Percentiles rank a stretch among this genome's conserved stretches.
phyloP scores from a whole-genome alignment of 2,888 invertebrate species.

The Bembecia ichneumoniformis region DNA sequence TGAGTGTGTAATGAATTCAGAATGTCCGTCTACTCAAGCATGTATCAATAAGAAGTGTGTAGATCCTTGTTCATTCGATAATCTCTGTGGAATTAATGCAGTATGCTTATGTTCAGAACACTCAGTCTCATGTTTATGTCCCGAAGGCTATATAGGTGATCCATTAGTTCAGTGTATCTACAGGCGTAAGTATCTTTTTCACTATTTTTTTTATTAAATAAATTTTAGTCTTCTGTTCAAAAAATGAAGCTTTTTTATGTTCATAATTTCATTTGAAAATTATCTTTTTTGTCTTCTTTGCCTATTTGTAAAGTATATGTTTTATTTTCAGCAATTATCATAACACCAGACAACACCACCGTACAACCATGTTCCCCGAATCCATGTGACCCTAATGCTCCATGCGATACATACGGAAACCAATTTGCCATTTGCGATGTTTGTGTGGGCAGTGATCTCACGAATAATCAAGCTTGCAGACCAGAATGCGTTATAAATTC shows the following conservation, averaged over 20 bases:
- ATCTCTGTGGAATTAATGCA: slow-evolving; percentile 85
- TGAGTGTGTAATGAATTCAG: slow-evolving; percentile 87
- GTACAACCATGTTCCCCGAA: slow-evolving; percentile 82
- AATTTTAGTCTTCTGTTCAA: not conserved
- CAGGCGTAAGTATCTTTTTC: slow-evolving; percentile 45
- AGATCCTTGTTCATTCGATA: slow-evolving; percentile 79
- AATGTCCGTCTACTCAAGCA: slow-evolving; percentile 81
- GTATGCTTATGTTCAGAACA: slow-evolving; percentile 85
- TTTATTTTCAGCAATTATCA: slow-evolving; percentile 55
- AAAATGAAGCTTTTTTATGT: not conserved
- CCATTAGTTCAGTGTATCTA: slow-evolving; percentile 82
- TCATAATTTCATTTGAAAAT: not conserved
- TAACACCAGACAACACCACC: slow-evolving; percentile 73
- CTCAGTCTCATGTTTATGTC: slow-evolving; percentile 85
- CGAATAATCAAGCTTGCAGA: slow-evolving; percentile 80
- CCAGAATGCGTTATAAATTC: slow-evolving; percentile 87
- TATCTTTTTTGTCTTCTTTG: not conserved
- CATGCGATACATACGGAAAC: slow-evolving; percentile 80
- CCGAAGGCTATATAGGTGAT: slow-evolving; percentile 84
- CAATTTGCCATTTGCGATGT: slow-evolving; percentile 85
- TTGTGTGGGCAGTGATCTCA: slow-evolving; percentile 78
- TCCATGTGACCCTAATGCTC: slow-evolving; percentile 79
- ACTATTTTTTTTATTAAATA: slow-evolving; percentile 1
- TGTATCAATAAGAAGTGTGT: slow-evolving; percentile 83
- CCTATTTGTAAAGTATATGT: slow-evolving; percentile 1